Conservation (phyloP, 2,113 vertebrate genomes). For the Silurus glanis region DNA sequence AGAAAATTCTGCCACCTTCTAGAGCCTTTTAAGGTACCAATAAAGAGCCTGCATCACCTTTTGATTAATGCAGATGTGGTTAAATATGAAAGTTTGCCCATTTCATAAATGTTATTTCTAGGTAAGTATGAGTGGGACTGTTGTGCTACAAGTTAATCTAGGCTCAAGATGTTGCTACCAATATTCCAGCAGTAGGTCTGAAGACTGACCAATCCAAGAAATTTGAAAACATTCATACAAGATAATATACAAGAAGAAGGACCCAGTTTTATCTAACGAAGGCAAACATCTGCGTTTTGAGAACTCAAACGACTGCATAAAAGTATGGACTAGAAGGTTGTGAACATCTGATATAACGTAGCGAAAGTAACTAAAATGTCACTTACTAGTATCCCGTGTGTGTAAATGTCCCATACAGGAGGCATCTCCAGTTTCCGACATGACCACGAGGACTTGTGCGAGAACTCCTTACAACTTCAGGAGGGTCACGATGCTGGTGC, state of each 20-base stretch:
- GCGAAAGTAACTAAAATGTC: not conserved
- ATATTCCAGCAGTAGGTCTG: not conserved
- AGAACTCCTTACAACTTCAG: constrained; percentile 92
- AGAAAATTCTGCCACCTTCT: not conserved
- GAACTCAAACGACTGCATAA: not conserved
- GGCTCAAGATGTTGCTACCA: not conserved
- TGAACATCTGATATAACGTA: not conserved
- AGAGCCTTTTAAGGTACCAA: not conserved
- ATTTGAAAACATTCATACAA: not conserved
- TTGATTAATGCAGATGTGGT: not conserved
- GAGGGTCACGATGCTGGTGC: constrained; percentile 82
- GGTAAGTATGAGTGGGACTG: too few species aligned
- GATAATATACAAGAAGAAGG: not conserved
- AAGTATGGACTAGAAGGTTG: not conserved
- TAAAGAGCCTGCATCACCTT: not conserved
- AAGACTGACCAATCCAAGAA: not conserved
- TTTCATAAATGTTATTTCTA: too few species aligned
- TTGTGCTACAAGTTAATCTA: too few species aligned
- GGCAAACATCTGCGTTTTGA: not conserved
- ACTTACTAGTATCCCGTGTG: not conserved
- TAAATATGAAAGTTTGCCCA: too few species aligned
- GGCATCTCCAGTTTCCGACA: constrained; percentile 93
- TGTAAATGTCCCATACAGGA: constrained; percentile 68
- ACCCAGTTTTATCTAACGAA: not conserved
- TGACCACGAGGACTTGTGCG: constrained; percentile 93